Conservation (phyloP, 2,888 invertebrate species). For the Ecliptopera silaceata region DNA sequence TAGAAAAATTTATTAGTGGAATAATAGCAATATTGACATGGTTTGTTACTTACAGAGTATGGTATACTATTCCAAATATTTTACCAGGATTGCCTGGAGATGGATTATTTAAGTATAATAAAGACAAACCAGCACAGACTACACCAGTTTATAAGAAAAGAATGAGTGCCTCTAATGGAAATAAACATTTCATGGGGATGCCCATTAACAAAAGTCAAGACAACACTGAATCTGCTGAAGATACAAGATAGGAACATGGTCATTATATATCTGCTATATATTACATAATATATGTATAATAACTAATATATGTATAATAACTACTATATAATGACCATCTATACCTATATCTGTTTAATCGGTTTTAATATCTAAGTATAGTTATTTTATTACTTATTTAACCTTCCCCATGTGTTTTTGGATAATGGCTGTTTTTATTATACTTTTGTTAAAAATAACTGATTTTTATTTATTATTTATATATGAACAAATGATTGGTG, state of each 20-base stretch:
- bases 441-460: too few species aligned
- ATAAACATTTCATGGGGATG: slow-evolving; percentile 91
- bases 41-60: slow-evolving; percentile 94
- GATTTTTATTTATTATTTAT: too few species aligned
- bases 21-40: slow-evolving; percentile 93
- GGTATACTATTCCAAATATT: slow-evolving; percentile 86
- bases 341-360: too few species aligned
- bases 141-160: slow-evolving; percentile 68
- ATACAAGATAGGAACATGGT: slow-evolving; percentile 52
- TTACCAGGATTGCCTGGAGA: slow-evolving; percentile 89
- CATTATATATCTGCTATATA: too few species aligned
- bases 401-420: too few species aligned
- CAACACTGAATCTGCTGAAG: slow-evolving; percentile 57
- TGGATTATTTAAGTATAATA: slow-evolving; percentile 90
- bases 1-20: slow-evolving; percentile 96
- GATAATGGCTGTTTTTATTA: too few species aligned
- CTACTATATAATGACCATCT: too few species aligned
- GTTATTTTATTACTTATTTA: too few species aligned
- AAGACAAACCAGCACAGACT: slow-evolving; percentile 63
- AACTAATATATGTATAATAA: too few species aligned
- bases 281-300: too few species aligned
- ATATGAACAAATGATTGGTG: too few species aligned
- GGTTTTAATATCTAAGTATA: too few species aligned
- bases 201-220: slow-evolving; percentile 84
- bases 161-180: slow-evolving; percentile 73